phyloP scores from a whole-genome alignment of 92 coral and sea anemone genomes.

The Epizoanthus scotinus region DNA sequence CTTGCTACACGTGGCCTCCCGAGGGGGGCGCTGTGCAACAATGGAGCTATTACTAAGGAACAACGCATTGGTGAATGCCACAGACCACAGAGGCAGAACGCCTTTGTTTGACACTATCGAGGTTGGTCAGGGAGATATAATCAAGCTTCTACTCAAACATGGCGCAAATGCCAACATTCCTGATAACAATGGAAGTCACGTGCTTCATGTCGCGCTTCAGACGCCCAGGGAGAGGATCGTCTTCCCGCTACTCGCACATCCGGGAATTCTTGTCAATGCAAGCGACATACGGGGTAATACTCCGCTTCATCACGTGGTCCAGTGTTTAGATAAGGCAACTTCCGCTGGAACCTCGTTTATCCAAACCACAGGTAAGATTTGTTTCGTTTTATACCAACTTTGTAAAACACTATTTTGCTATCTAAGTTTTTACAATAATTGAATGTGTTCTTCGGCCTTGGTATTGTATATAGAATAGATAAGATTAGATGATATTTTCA shows the following conservation, averaged over 20 bases:
- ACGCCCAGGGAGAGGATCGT: background rate
- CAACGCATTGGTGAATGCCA: conserved; percentile 15
- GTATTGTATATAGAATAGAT: too few species aligned
- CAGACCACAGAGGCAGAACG: conserved; percentile 44
- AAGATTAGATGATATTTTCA: too few species aligned
- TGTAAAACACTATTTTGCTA: too few species aligned
- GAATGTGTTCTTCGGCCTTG: too few species aligned
- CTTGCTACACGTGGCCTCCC: conserved; percentile 16
- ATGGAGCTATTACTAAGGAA: conserved; percentile 2
- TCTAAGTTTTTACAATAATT: too few species aligned
- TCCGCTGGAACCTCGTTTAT: conserved; percentile 4
- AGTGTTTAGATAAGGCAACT: conserved; percentile 4
- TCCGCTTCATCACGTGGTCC: conserved; percentile 16
- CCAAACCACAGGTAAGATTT: background rate
- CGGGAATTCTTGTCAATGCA: conserved; percentile 24
- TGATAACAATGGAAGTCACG: conserved; percentile 22
- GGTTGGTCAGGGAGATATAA: conserved; percentile 12
- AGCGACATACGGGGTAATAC: conserved; percentile 6
- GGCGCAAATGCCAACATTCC: conserved; percentile 26
- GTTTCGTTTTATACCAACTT: too few species aligned
- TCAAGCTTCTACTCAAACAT: conserved; percentile 10
- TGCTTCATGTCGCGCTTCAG: conserved; percentile 27
- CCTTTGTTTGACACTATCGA: conserved; percentile 48
- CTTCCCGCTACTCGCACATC: background rate
- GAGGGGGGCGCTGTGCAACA: background rate